Evolutionary conservation across 2,113 vertebrate genomes (phyloP), one percentile per base, ranked within the genome.

Genomic region (Parotia lawesii): DNA sequence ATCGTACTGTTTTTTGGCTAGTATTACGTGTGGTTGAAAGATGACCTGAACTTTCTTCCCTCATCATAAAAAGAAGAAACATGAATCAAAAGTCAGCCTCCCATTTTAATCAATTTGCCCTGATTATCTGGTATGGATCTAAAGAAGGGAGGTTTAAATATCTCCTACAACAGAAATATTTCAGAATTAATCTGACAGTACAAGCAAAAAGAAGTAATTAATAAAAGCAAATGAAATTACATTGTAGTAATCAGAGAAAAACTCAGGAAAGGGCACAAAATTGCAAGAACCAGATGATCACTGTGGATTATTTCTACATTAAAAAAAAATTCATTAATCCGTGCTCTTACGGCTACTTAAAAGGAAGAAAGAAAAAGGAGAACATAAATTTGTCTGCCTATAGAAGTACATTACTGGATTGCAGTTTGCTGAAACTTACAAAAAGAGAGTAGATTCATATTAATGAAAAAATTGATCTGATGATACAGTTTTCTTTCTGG

Each of bases 161-260:
- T 40, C 72, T 94, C 86, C 83, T 66, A 77, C 70, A 53, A 66
- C 54, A 16, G 33, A 91, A 77, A 57, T 94, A 89, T 91, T 96
- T 97, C 89, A 91, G 67, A 94, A 81, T 95, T 96, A 94, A 89
- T 85, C 58, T 96, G 95, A 94, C 73, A 93, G 56, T 77, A 77
- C 54, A 80, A 83, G 61, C 44, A 92, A 85, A 96, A 95, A 89
- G 19, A 75, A 57, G n/a, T 67, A 92, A 89, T 89, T 60, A 96
- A 96, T 92, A 90, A 95, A 93, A 96, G 71, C 47, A 95, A 97
- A 97, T 91, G 42, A 93, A 96, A 95, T 96, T 95, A 85, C 29
- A 82, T 50, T 62, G 50, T 74, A 47, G 24, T 85, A 86, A 94
- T 85, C 28, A 92, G 74, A 54, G 82, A 96, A 87, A 15, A 42